These are phyloP conservation scores for Esox masquinongy DNA, from an alignment of 2,797 vertebrate genomes.

Conservation along the genomic window DNA sequence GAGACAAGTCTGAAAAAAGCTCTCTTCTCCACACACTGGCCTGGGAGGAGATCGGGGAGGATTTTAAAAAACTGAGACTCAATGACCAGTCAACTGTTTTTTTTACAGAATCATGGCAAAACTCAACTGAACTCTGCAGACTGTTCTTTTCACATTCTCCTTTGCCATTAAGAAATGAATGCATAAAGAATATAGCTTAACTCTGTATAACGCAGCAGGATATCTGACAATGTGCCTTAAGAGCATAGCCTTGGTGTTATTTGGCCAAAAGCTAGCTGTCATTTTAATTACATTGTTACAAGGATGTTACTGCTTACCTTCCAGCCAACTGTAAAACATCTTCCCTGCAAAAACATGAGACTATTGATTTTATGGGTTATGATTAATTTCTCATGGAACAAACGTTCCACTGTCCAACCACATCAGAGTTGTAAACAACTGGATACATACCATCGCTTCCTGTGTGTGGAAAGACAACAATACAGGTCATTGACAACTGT, in stretches of 20 bases:
- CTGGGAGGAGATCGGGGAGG: conserved; percentile 61
- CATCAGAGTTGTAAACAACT: not conserved
- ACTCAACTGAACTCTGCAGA: not conserved
- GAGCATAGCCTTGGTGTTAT: not conserved
- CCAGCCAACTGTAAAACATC: conserved; percentile 59
- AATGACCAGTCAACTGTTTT: not conserved
- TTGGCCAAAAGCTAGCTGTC: not conserved
- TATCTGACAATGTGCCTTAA: not conserved
- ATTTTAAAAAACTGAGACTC: not conserved
- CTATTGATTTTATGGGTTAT: conserved; percentile 7
- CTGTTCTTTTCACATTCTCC: not conserved
- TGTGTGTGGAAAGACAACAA: conserved; percentile 43
- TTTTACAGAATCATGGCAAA: not conserved
- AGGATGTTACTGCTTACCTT: conserved; percentile 59
- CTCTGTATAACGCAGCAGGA: not conserved
- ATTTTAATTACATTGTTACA: not conserved
- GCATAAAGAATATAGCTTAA: not conserved
- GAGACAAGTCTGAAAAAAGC: conserved; percentile 92
- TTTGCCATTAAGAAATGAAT: not conserved
- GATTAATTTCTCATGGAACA: not conserved
- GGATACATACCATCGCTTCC: conserved; percentile 72
- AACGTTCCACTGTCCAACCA: not conserved
- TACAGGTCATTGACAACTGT: not conserved
- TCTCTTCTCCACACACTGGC: conserved; percentile 91
- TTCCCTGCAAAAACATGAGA: conserved; percentile 72